Conservation (phyloP, 2,113 vertebrate genomes). For the Podarcis cretensis region DNA sequence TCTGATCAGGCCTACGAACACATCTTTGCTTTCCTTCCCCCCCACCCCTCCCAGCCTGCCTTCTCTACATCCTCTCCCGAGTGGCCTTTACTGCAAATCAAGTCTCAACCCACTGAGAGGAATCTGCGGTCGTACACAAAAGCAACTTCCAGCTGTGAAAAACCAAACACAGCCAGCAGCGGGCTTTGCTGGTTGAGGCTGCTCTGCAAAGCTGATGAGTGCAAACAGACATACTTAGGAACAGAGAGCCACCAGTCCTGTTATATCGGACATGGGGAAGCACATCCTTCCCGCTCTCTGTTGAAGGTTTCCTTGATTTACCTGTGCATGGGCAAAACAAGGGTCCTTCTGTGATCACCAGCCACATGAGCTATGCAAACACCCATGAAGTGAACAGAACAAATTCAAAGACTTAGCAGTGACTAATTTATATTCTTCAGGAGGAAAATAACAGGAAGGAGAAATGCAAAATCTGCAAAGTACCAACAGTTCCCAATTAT, state of each 20-base stretch:
- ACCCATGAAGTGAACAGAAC: neutral
- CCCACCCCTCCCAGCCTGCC: conserved; percentile 52
- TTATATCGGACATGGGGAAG: fast-evolving
- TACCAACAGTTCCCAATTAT: neutral
- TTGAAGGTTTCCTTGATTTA: neutral
- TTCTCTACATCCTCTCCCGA: conserved; percentile 47
- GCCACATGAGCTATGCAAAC: neutral
- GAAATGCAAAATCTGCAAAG: neutral
- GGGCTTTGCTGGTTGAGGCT: neutral
- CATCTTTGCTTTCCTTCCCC: conserved; percentile 62
- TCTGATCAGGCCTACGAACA: conserved; percentile 69
- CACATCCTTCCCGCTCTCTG: fast-evolving
- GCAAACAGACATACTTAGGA: neutral
- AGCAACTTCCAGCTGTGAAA: conserved; percentile 50
- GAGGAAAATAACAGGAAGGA: neutral
- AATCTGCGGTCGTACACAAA: conserved; percentile 46
- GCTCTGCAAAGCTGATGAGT: neutral
- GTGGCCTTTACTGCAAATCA: conserved; percentile 61
- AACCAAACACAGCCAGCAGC: neutral
- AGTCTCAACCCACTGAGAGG: conserved; percentile 52
- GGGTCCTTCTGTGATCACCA: neutral
- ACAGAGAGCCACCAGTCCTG: neutral
- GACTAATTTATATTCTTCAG: neutral
- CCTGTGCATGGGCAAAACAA: neutral
- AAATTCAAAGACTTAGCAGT: neutral